Evolutionary conservation across 2,797 vertebrate genomes (phyloP).

Genomic region (Peromyscus nudipes): DNA sequence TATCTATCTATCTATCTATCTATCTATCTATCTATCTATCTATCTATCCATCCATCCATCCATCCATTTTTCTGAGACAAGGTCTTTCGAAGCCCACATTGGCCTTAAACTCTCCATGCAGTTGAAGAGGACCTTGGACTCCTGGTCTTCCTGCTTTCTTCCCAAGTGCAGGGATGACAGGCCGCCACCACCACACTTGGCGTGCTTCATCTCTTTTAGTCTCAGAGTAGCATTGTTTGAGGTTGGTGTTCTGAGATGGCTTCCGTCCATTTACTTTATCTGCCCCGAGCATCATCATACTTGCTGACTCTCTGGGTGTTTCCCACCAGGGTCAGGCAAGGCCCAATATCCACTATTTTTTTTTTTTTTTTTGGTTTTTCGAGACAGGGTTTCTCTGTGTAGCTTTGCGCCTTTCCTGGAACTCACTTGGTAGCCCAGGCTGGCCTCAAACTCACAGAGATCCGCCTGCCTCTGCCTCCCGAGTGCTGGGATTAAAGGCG

Average conservation of each 20-base stretch:
- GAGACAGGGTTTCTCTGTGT: too few relatives aligned
- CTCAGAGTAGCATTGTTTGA: neutral
- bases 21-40: neutral
- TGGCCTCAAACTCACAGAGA: too few relatives aligned
- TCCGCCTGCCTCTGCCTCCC: too few relatives aligned
- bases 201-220: neutral
- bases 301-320: neutral
- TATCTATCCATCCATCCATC: neutral
- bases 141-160: neutral
- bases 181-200: neutral
- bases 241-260: conserved; percentile 3
- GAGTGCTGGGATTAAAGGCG: too few relatives aligned
- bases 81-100: neutral
- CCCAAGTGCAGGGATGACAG: neutral
- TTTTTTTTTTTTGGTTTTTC: too few relatives aligned
- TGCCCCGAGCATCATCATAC: neutral
- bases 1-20: neutral
- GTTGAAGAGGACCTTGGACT: neutral
- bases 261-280: neutral
- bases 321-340: neutral
- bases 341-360: too few relatives aligned
- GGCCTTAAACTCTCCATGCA: neutral
- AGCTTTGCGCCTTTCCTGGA: too few relatives aligned
- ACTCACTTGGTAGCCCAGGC: too few relatives aligned
- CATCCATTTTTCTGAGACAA: neutral